phyloP scores from a whole-genome alignment of 2,888 invertebrate species.

The Amphipoea lucens region DNA sequence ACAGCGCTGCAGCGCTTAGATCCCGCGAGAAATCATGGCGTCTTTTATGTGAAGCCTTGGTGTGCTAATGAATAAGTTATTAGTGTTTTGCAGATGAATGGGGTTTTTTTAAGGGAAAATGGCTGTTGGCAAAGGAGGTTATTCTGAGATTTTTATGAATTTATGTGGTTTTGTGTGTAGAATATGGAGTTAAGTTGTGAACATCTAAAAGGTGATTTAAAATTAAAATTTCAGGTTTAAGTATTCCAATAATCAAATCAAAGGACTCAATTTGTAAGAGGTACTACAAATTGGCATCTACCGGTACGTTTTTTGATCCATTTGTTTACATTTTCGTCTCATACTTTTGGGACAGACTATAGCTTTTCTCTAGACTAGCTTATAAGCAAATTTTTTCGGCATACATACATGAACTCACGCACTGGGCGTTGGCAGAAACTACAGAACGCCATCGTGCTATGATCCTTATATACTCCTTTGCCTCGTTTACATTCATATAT shows the following conservation, averaged over 20 bases:
- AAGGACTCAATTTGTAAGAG: not conserved
- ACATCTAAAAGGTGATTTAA: not conserved
- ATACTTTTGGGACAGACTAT: not conserved
- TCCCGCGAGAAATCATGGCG: slow-evolving; percentile 40
- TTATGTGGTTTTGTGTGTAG: not conserved
- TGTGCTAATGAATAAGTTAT: slow-evolving; percentile 17
- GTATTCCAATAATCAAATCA: not conserved
- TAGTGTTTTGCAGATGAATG: not conserved
- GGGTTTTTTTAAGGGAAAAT: not conserved
- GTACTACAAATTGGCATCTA: not conserved
- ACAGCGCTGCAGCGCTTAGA: slow-evolving; percentile 26
- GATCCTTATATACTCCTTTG: no score
- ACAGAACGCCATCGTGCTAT: no score
- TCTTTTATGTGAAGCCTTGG: slow-evolving; percentile 16
- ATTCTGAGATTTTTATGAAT: not conserved
- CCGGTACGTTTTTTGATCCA: not conserved
- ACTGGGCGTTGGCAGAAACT: no score
- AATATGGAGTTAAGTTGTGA: not conserved
- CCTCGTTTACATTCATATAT: no score
- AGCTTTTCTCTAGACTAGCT: not conserved
- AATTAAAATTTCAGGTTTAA: not conserved
- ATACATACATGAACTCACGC: no score
- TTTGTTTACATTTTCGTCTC: not conserved
- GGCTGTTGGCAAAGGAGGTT: not conserved
- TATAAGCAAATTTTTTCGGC: no score